Evolutionary conservation across 2,113 vertebrate genomes (phyloP).

Genomic region (Tychaedon coryphoeus): DNA sequence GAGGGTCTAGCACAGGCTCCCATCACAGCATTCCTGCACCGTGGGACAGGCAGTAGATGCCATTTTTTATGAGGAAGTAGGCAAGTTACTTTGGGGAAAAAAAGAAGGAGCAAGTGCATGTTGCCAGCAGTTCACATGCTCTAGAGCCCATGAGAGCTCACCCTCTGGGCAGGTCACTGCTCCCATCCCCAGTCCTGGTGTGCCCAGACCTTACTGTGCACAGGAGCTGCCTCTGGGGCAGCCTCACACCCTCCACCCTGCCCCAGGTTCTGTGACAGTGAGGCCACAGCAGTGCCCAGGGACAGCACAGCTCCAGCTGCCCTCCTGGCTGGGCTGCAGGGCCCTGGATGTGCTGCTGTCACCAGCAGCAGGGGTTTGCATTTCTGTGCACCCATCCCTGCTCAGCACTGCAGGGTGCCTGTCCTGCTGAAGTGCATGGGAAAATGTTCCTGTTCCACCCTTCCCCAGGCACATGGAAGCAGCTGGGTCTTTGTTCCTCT

Average conservation of each 20-base stretch:
- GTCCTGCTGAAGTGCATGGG: not conserved
- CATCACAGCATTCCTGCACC: not conserved
- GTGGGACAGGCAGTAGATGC: not conserved
- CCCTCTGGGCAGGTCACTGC: accelerated
- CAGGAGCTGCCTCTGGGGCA: not conserved
- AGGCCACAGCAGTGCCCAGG: accelerated
- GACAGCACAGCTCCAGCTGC: not conserved
- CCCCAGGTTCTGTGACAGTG: not conserved
- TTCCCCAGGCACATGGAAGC: accelerated
- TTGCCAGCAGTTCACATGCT: not conserved
- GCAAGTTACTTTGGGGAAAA: no score
- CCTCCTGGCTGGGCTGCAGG: not conserved
- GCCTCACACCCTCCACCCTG: accelerated
- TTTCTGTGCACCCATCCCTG: no score
- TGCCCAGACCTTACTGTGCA: accelerated
- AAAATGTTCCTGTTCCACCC: not conserved
- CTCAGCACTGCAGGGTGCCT: not conserved
- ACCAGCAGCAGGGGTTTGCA: accelerated
- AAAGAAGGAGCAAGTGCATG: accelerated
- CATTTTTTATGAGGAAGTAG: not conserved
- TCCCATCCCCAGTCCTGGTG: accelerated
- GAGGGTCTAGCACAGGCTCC: not conserved
- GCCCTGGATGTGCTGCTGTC: not conserved
- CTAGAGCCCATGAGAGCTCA: accelerated
- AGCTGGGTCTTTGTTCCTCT: not conserved